Evolutionary conservation across 2,113 vertebrate genomes (phyloP).

Genomic region (Megaceryle torquata): DNA sequence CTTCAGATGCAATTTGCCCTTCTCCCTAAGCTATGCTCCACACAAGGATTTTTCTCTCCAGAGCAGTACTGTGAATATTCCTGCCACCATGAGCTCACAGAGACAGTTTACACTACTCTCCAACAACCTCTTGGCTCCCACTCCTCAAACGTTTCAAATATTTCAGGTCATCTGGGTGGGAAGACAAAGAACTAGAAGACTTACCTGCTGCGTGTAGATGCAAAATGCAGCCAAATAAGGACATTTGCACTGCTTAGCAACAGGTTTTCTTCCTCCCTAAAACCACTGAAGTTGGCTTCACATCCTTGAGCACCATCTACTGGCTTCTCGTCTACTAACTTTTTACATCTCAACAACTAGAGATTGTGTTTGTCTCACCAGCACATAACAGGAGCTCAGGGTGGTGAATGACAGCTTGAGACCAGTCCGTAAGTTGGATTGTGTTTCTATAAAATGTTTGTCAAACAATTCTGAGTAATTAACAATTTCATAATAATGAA

Average conservation of each 20-base stretch:
- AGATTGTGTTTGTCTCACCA: not conserved
- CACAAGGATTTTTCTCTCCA: not conserved
- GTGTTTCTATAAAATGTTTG: constrained; percentile 20
- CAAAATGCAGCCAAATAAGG: not conserved
- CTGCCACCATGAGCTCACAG: not conserved
- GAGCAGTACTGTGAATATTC: not conserved
- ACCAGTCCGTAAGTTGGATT: not conserved
- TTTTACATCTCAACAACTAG: not conserved
- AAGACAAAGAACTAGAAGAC: not conserved
- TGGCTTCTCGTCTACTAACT: not conserved
- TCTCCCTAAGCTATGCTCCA: not conserved
- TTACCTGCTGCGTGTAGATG: not conserved
- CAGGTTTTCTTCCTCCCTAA: not conserved
- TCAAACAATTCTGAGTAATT: constrained; percentile 43
- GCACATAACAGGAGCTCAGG: not conserved
- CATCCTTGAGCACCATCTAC: constrained; percentile 60
- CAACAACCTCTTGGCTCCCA: not conserved
- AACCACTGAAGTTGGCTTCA: not conserved
- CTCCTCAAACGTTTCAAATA: not conserved
- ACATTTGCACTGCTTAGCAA: not conserved
- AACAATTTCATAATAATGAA: constrained; percentile 60
- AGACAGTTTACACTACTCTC: not conserved
- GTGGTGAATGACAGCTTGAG: constrained; percentile 1
- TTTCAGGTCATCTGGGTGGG: not conserved
- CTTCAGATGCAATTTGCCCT: not conserved